phyloP scores from a whole-genome alignment of 2,888 invertebrate genomes.

The Atethmia centrago region DNA sequence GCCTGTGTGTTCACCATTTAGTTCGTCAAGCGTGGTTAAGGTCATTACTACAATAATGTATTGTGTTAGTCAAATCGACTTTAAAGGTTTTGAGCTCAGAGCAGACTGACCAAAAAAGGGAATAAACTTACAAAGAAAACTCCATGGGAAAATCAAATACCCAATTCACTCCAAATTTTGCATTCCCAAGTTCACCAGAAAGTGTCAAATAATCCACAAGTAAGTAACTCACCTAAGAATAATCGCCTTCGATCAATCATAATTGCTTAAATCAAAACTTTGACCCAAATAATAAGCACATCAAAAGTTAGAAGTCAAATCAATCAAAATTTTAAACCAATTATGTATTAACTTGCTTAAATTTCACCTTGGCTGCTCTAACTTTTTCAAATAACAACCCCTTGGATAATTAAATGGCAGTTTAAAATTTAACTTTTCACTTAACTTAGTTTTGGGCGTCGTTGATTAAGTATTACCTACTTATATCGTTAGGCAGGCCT shows the following conservation, averaged over 20 bases:
- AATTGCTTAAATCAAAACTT: constrained; percentile 63
- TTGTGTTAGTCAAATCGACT: not conserved
- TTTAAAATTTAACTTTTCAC: constrained; percentile 74
- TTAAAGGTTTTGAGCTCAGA: too few species aligned
- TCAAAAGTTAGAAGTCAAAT: constrained; percentile 70
- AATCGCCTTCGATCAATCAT: constrained; percentile 61
- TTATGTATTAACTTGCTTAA: constrained; percentile 63
- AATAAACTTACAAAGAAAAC: too few species aligned
- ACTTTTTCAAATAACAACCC: constrained; percentile 75
- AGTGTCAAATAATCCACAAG: constrained; percentile 6
- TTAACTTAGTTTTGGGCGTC: constrained; percentile 70
- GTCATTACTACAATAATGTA: not conserved
- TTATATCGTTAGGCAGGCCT: constrained; percentile 54
- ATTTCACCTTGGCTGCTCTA: constrained; percentile 68
- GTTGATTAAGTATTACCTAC: constrained; percentile 66
- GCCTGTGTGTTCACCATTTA: not conserved
- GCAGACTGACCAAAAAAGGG: too few species aligned
- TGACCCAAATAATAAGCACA: constrained; percentile 60
- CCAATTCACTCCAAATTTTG: constrained; percentile 5
- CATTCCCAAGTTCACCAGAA: not conserved
- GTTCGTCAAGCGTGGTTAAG: not conserved
- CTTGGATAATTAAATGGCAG: constrained; percentile 66
- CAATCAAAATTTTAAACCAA: constrained; percentile 77
- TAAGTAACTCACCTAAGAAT: constrained; percentile 19
- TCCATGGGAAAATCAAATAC: not conserved